phyloP scores from a whole-genome alignment of 2,888 invertebrate species.

The Latrodectus elegans region DNA sequence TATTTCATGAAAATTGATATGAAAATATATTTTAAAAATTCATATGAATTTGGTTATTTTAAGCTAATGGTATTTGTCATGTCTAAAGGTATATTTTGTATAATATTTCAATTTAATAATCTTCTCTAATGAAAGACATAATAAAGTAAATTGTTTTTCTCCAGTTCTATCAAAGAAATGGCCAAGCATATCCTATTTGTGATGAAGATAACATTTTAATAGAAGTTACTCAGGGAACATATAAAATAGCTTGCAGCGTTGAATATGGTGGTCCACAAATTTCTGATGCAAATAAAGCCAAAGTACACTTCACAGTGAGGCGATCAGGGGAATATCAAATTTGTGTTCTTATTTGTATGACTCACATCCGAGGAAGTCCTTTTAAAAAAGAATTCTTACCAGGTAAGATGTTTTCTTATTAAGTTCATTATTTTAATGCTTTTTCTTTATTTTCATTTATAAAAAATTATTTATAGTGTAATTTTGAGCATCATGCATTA shows the following conservation, averaged over 20 bases:
- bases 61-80: too few species aligned
- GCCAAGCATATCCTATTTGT: slow-evolving; percentile 94
- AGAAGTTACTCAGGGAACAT: slow-evolving; percentile 88
- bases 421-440: too few species aligned
- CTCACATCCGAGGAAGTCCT: slow-evolving; percentile 89
- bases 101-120: too few species aligned
- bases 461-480: too few species aligned
- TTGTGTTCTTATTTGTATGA: slow-evolving; percentile 85
- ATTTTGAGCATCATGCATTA: too few species aligned
- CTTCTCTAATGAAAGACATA: too few species aligned
- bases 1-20: too few species aligned
- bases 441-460: too few species aligned
- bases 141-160: slow-evolving; percentile 46
- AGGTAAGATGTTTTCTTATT: slow-evolving; percentile 74
- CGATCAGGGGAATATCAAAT: slow-evolving; percentile 92
- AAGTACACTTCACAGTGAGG: slow-evolving; percentile 93
- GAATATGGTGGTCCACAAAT: slow-evolving; percentile 91
- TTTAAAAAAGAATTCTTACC: slow-evolving; percentile 88
- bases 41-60: too few species aligned
- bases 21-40: too few species aligned
- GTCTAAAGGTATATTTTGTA: too few species aligned
- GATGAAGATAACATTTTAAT: slow-evolving; percentile 92
- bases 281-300: slow-evolving; percentile 87
- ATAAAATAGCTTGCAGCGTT: slow-evolving; percentile 87
- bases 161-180: slow-evolving; percentile 92